Percentiles rank a stretch among this genome's conserved stretches.
Evolutionary conservation across 2,113 vertebrate species (phyloP).

Genomic region (Xiphias gladius): DNA sequence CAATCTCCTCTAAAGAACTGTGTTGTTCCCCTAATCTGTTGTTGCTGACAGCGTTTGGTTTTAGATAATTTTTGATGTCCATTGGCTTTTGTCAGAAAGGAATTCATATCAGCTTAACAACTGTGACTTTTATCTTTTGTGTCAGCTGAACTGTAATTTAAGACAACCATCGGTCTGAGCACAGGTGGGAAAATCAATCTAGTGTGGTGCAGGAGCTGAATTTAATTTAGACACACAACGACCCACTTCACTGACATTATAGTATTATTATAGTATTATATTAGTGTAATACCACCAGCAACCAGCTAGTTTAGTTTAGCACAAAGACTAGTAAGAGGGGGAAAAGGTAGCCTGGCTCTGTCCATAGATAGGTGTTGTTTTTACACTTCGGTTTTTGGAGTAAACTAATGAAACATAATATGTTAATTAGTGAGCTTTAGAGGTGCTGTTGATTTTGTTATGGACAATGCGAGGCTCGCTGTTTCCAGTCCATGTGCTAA

Average conservation of each 20-base stretch:
- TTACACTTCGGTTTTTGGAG: conserved; percentile 21
- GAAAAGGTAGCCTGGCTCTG: not conserved
- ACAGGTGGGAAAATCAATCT: conserved; percentile 42
- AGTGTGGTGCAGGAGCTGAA: conserved; percentile 1
- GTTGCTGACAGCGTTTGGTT: conserved; percentile 29
- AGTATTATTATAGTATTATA: not conserved
- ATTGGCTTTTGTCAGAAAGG: conserved; percentile 22
- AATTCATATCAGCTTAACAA: conserved; percentile 46
- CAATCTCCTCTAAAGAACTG: conserved; percentile 21
- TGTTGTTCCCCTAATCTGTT: conserved; percentile 22
- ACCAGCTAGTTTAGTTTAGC: not conserved
- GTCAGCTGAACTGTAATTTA: conserved; percentile 26
- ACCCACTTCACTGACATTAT: conserved; percentile 4
- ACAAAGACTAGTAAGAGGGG: not conserved
- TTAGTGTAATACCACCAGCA: not conserved
- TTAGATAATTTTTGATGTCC: conserved; percentile 13
- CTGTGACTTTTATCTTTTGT: conserved; percentile 23
- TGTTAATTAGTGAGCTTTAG: not conserved
- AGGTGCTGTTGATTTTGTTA: not conserved
- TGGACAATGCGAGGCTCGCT: not conserved
- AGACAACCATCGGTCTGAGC: conserved; percentile 6
- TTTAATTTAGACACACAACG: conserved; percentile 28
- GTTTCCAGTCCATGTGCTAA: not conserved
- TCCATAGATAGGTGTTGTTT: not conserved
- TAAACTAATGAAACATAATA: conserved; percentile 11